Percentiles rank a stretch among this genome's conserved stretches.
phyloP scores from a whole-genome alignment of 2,888 invertebrate species.

The Cerastis rubricosa region DNA sequence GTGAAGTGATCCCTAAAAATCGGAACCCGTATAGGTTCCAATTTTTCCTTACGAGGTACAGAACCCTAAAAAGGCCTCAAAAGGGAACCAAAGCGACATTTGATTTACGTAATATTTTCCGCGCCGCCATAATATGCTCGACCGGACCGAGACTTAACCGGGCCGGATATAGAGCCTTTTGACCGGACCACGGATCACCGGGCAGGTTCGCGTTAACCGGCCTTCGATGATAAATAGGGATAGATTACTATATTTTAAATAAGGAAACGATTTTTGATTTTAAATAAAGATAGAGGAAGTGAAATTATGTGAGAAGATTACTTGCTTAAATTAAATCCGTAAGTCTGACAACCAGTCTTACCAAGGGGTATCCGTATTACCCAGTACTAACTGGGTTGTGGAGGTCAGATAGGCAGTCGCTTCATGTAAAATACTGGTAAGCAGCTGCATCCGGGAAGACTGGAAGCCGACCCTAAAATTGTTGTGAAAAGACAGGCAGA shows the following conservation, averaged over 20 bases:
- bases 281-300: not conserved
- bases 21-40: no score
- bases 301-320: not conserved
- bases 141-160: constrained; percentile 59
- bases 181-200: constrained; percentile 68
- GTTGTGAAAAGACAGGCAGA: no score
- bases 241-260: constrained; percentile 41
- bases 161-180: constrained; percentile 70
- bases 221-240: constrained; percentile 40
- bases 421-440: no score
- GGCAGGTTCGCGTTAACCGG: constrained; percentile 44
- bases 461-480: no score
- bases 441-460: no score
- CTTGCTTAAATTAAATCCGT: not conserved
- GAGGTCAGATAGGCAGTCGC: no score
- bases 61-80: constrained; percentile 15
- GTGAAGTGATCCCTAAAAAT: no score
- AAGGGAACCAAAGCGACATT: constrained; percentile 24
- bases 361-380: no score
- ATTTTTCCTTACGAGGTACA: no score
- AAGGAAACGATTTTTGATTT: constrained; percentile 14
- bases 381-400: no score
- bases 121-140: constrained; percentile 51
- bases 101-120: constrained; percentile 57
- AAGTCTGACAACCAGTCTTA: no score